phyloP scores from a whole-genome alignment of 2,113 vertebrate genomes.

The Ptychochromis oligacanthus region DNA sequence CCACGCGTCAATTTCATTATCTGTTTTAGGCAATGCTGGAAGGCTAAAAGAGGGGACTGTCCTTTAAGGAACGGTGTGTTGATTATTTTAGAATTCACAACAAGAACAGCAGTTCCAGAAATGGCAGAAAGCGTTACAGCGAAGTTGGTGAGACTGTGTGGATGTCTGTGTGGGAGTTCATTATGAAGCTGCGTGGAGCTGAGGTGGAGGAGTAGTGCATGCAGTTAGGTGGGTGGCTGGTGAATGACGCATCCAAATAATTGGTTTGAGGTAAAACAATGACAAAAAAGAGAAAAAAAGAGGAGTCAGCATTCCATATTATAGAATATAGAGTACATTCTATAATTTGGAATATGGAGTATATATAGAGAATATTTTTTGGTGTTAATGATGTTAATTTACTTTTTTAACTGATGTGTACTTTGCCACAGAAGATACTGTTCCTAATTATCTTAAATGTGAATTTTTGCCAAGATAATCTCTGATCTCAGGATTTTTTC shows the following conservation, averaged over 20 bases:
- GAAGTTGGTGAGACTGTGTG: constrained; percentile 36
- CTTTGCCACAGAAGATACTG: not conserved
- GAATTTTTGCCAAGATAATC: not conserved
- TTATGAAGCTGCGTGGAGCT: constrained; percentile 41
- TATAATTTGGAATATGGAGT: no score
- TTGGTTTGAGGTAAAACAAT: constrained; percentile 24
- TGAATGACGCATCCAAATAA: constrained; percentile 44
- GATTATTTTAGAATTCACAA: constrained; percentile 39
- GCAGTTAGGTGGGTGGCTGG: constrained; percentile 21
- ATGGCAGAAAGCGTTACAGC: constrained; percentile 24
- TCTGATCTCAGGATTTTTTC: not conserved
- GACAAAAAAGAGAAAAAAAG: not conserved
- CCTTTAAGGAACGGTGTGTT: constrained; percentile 21
- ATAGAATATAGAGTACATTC: not conserved
- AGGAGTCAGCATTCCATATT: not conserved
- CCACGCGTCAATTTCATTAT: not conserved
- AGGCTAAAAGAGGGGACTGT: constrained; percentile 1
- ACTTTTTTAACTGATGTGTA: not conserved
- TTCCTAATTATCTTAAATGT: not conserved
- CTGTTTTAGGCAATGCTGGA: not conserved
- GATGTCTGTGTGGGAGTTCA: constrained; percentile 46
- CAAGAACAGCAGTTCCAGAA: constrained; percentile 43
- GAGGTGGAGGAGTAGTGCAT: constrained; percentile 24
- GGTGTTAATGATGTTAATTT: not conserved
- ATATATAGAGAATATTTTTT: no score